Percentiles rank a stretch among this genome's conserved stretches.
phyloP scores from a whole-genome alignment of 2,888 invertebrate species.

The Ophraella communa region DNA sequence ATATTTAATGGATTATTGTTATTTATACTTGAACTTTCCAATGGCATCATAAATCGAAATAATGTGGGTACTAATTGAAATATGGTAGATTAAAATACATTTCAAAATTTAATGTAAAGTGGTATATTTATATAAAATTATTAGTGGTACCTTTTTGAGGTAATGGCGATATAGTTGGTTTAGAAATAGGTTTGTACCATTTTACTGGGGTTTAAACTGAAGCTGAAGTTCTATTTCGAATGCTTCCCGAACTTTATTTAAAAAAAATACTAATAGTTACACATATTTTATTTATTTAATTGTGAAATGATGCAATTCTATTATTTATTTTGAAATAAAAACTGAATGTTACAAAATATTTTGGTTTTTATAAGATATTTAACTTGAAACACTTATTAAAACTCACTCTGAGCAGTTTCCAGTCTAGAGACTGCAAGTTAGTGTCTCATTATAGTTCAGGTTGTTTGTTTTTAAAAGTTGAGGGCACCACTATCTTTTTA shows the following conservation, averaged over 20 bases:
- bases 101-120: slow-evolving; percentile 15
- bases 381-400: too few species aligned
- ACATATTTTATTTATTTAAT: not conserved
- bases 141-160: not conserved
- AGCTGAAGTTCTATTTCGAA: not conserved
- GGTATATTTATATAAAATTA: slow-evolving; percentile 4
- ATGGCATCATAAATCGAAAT: slow-evolving; percentile 1
- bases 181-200: not conserved
- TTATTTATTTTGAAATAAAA: slow-evolving; percentile 5
- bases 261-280: not conserved
- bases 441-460: too few species aligned
- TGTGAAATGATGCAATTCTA: slow-evolving; percentile 2
- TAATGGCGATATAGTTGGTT: not conserved
- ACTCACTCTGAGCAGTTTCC: too few species aligned
- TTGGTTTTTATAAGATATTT: too few species aligned
- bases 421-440: too few species aligned
- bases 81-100: slow-evolving; percentile 1
- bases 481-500: too few species aligned
- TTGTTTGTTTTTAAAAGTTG: too few species aligned
- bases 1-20: not conserved
- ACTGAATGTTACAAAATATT: not conserved
- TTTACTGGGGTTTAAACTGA: not conserved
- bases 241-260: not conserved
- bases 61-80: slow-evolving; percentile 3
- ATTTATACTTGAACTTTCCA: slow-evolving; percentile 4